Evolutionary conservation across 2,888 invertebrate species (phyloP), one percentile per base, ranked within the genome.

Genomic region (Digitonthophagus gazella): DNA sequence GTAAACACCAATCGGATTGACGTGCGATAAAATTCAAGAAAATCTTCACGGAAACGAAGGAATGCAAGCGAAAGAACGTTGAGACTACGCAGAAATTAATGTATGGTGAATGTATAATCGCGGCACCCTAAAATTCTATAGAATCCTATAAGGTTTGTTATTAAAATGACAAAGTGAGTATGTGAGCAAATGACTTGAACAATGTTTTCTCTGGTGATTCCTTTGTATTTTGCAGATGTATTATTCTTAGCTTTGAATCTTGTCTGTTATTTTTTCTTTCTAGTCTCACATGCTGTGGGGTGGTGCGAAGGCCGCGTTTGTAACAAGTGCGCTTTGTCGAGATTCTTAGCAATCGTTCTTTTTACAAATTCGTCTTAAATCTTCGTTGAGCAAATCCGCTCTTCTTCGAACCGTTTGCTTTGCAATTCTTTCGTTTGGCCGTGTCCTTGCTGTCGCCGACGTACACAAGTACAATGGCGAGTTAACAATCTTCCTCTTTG

Each of bases 401-500:
- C 28, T 44, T 44, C 28, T 44, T 44, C 28, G 28, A 44, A 44
- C 28, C 28, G 28, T 44, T 44, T 44, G 28, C 8, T 44, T 44
- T 44, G 28, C 28, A 44, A 44, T 44, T 44, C 28, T 44, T 44
- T 44, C 28, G 28, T 11, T 44, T 61, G 61, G 14, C n/a, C 20
- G 61, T 61, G 61, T 61, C 19, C 19, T 20, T 15, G 19, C 20
- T 61, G 61, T 61, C 61, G 20, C n/a, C 18, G 61, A 61, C 61
- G 18, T 15, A 58, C 15, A 58, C 58, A 61, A 61, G 61, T 20
- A 61, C 61, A 61, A 18, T 18, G 61, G 18, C 18, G 14, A 61
- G 61, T 61, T 61, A 61, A 61, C 61, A 61, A 61, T 61, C 61
- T 61, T 61, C 61, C n/a, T 61, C 19, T n/a, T 20, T 18, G 61